phyloP scores from a whole-genome alignment of 53 echinoderm and acorn worm genomes.

The Echinarachnius parma region DNA sequence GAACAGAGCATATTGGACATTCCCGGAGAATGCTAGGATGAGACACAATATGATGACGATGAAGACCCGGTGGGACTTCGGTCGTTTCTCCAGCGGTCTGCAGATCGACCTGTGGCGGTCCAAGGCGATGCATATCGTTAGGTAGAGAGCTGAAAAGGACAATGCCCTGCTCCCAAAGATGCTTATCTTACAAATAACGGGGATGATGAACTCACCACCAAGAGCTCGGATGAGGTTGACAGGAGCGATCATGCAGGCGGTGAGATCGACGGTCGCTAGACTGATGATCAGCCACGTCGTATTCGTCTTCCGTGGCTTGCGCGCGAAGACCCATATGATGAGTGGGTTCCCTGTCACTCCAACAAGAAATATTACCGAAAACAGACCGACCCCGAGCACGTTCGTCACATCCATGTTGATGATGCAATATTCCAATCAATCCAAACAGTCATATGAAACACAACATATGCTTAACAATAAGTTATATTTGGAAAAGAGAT shows the following conservation, averaged over 20 bases:
- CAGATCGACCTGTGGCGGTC: slow-evolving; percentile 34
- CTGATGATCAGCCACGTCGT: slow-evolving; percentile 26
- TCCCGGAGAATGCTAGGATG: slow-evolving; percentile 3
- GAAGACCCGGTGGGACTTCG: background rate
- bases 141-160: slow-evolving; percentile 33
- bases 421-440: too few relatives aligned
- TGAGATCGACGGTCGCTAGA: slow-evolving; percentile 17
- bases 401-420: slow-evolving; percentile 30
- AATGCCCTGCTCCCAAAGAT: slow-evolving; percentile 31
- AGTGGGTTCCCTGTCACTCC: slow-evolving; percentile 33
- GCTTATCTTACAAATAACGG: slow-evolving; percentile 19
- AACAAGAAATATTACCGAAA: slow-evolving; percentile 17
- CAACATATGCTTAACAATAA: too few relatives aligned
- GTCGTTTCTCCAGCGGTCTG: slow-evolving; percentile 1
- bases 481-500: too few relatives aligned
- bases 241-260: slow-evolving; percentile 23
- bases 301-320: slow-evolving; percentile 18
- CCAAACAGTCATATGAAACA: too few relatives aligned
- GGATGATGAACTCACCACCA: slow-evolving; percentile 25
- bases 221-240: slow-evolving; percentile 25
- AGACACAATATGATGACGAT: slow-evolving; percentile 5
- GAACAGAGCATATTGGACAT: slow-evolving; percentile 28
- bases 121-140: slow-evolving; percentile 27
- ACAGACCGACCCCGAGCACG: slow-evolving; percentile 8
- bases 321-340: slow-evolving; percentile 34